Evolutionary conservation across 2,888 invertebrate species (phyloP).

Genomic region (Apodemia duryi): DNA sequence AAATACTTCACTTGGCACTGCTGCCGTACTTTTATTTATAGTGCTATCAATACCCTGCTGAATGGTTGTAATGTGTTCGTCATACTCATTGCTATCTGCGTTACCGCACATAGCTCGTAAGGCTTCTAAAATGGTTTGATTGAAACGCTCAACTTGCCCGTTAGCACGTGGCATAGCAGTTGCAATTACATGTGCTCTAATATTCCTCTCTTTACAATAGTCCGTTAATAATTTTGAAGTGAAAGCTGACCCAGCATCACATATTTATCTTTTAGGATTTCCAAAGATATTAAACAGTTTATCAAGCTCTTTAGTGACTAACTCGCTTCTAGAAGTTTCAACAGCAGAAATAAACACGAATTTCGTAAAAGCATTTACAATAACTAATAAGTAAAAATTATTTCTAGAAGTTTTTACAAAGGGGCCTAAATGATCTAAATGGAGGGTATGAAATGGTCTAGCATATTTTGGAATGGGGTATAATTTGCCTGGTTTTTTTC

Average conservation of each 20-base stretch:
- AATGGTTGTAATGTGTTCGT: constrained; percentile 25
- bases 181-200: constrained; percentile 29
- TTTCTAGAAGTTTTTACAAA: constrained; percentile 16
- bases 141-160: constrained; percentile 34
- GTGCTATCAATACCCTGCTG: constrained; percentile 32
- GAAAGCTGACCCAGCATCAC: constrained; percentile 31
- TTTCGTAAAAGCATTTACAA: constrained; percentile 19
- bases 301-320: constrained; percentile 15
- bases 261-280: constrained; percentile 17
- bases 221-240: constrained; percentile 31
- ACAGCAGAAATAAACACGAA: constrained; percentile 17
- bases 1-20: constrained; percentile 30
- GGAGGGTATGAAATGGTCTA: constrained; percentile 36
- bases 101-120: constrained; percentile 26
- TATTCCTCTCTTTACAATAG: constrained; percentile 28
- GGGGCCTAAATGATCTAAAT: constrained; percentile 33
- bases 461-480: constrained; percentile 33
- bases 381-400: constrained; percentile 15
- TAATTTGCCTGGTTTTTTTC: constrained; percentile 28
- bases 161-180: constrained; percentile 28
- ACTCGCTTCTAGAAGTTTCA: constrained; percentile 7
- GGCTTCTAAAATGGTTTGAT: constrained; percentile 32
- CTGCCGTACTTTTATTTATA: constrained; percentile 27
- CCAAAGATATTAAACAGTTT: constrained; percentile 20
- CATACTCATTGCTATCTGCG: constrained; percentile 27